phyloP scores from a whole-genome alignment of 2,113 vertebrate species.

The Danionella cerebrum region DNA sequence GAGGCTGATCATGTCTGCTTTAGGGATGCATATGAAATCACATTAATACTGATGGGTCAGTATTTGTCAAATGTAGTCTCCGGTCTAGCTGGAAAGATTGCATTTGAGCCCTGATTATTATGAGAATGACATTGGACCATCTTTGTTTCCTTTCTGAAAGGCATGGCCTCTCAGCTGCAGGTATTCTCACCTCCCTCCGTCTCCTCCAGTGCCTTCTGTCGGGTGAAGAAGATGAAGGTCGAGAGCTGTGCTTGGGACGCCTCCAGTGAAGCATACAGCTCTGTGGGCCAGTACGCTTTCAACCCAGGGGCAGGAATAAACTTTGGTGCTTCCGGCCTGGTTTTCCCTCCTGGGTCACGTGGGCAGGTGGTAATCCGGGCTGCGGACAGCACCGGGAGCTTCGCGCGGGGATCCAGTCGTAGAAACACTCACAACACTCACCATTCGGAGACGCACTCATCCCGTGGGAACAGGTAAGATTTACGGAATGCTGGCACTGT shows the following conservation, averaged over 20 bases:
- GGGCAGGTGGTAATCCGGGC: conserved; percentile 91
- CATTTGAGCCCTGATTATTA: too few species aligned
- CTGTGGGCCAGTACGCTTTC: conserved; percentile 82
- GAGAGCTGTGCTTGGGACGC: conserved; percentile 91
- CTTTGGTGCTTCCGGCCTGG: conserved; percentile 80
- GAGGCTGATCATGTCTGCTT: too few species aligned
- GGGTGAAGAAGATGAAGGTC: conserved; percentile 97
- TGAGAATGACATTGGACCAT: too few species aligned
- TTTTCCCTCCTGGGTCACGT: conserved; percentile 77
- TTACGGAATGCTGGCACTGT: too few species aligned
- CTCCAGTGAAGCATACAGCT: conserved; percentile 71
- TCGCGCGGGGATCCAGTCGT: conserved; percentile 72
- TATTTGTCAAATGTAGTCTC: too few species aligned
- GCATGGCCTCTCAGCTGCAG: conserved; percentile 97
- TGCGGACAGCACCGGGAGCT: conserved; percentile 86
- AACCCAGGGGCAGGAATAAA: conserved; percentile 60
- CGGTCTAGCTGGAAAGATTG: too few species aligned
- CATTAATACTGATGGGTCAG: too few species aligned
- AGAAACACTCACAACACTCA: conserved; percentile 69
- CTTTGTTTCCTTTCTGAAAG: conserved; percentile 50
- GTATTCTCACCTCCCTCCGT: conserved; percentile 94
- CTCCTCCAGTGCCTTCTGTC: conserved; percentile 98
- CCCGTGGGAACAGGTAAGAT: conserved; percentile 77
- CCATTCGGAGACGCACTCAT: conserved; percentile 54
- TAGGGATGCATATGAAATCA: too few species aligned